Evolutionary conservation across 2,888 invertebrate species (phyloP), one percentile per base, ranked within the genome.

Genomic region (Polyommatus icarus): DNA sequence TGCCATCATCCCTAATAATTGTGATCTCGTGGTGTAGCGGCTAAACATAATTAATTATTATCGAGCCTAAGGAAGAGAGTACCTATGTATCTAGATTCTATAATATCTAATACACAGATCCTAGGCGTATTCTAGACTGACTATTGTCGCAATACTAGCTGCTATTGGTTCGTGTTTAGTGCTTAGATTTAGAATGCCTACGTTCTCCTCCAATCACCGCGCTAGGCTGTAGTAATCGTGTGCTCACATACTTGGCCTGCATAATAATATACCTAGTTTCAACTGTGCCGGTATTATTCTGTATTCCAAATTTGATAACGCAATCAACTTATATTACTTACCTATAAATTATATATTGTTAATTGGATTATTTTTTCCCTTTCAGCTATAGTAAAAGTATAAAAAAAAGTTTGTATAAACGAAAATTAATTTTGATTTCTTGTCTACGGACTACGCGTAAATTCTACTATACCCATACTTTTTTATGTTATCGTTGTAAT

Each of bases 151-250:
- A 82, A 82, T 80, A 80, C 71, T 78, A 79, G 77, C 80, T 82
- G 84, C 82, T 67, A 91, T 91, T 91, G 91, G 91, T 77, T 79
- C 83, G 73, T 80, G 80, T 80, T 81, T 79, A 78, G 78, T 54
- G 77, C 76, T 78, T 78, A 77, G 78, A 71, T 46, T 79, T 80
- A 67, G 83, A 84, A 80, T 79, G 76, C 78, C 78, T 82, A 79
- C 78, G 76, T 82, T 82, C 77, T 87, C 86, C 87, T 87, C 93
- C 93, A 93, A 93, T 93, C 91, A 89, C 86, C 80, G 85, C 84
- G 24, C 79, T 85, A 88, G 87, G 87, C 81, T 87, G 84, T 84
- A 86, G 84, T 46, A 86, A 36, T 20, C 3, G 20, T 88, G 88
- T 87, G 82, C 83, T 81, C 82, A 54, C 15, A 84, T 82, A 82